phyloP scores from a whole-genome alignment of 2,888 invertebrate species.

The Tetrapedia diversipes region DNA sequence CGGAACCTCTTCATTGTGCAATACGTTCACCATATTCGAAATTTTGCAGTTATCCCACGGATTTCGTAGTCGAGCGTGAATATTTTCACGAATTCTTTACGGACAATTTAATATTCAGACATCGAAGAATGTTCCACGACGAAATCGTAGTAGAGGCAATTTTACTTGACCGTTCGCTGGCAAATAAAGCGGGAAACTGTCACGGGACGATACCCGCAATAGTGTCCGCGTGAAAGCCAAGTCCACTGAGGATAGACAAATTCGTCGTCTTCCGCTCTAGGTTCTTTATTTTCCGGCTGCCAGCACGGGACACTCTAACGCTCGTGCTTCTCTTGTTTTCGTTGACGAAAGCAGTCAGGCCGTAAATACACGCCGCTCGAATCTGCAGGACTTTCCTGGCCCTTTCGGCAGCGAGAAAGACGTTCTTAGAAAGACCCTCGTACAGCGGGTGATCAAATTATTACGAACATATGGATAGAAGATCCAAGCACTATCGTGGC shows the following conservation, averaged over 20 bases:
- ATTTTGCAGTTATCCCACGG: too few relatives aligned
- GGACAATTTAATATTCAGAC: not conserved
- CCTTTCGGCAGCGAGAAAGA: not conserved
- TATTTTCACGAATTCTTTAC: too few relatives aligned
- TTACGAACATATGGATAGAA: too few relatives aligned
- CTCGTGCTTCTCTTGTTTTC: slow-evolving; percentile 66
- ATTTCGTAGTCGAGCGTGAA: too few relatives aligned
- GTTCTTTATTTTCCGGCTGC: slow-evolving; percentile 68
- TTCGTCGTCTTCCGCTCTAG: slow-evolving; percentile 2
- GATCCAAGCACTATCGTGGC: too few relatives aligned
- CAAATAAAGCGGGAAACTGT: slow-evolving; percentile 5
- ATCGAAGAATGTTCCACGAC: not conserved
- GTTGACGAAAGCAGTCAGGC: slow-evolving; percentile 52
- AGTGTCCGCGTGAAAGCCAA: not conserved
- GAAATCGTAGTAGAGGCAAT: not conserved
- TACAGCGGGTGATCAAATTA: too few relatives aligned
- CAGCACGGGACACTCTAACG: slow-evolving; percentile 72
- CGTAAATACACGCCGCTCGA: slow-evolving; percentile 70
- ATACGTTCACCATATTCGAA: too few relatives aligned
- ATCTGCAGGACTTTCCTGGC: slow-evolving; percentile 20
- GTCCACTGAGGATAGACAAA: slow-evolving; percentile 17
- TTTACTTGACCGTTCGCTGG: not conserved
- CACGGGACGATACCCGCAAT: slow-evolving; percentile 2
- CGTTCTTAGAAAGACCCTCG: too few relatives aligned
- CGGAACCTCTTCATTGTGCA: too few relatives aligned